Evolutionary conservation across 2,888 invertebrate species (phyloP), one percentile per base, ranked within the genome.

Genomic region (Melangyna quadrimaculata): DNA sequence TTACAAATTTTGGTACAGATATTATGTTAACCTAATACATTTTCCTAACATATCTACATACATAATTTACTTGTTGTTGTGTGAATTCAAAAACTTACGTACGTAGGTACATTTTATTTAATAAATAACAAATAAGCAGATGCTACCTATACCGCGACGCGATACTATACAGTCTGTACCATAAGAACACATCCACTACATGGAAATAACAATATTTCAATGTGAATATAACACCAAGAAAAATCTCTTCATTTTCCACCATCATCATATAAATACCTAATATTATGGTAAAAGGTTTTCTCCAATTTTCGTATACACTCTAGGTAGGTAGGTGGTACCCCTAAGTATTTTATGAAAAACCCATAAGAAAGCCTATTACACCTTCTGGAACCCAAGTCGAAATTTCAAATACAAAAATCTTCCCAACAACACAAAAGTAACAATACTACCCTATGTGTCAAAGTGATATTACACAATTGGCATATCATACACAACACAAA

Each of bases 331-430:
- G 2, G 6, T n/a, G 3, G 3, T 51, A 14, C 2, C 37, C 5
- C 2, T 12, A 48, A 48, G 22, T 27, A 17, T 40, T 65, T 72
- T 37, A 59, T 9, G 19, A 32, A 14, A 45, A 63, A 32, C 53
- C 35, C 10, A 37, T 7, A 63, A 29, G 55, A 29, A 32, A 51
- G 72, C 80, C 77, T 81, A 43, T 70, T 63, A 24, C 48, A 48
- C 19, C 14, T 86, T 70, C 80, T 86, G 86, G 63, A 65, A 24
- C 17, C 86, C 86, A 43, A 78, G 77, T 78, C 63, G 9, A 65
- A 81, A 65, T 73, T 81, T 69, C 77, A 73, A 77, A 86, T 86
- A 86, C 86, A 86, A 78, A 86, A 80, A 81, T 81, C 86, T 63
- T 78, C 48, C 40, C 80, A 80, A 86, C 80, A 77, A 84, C 80